These are phyloP conservation scores for Drosophila pallidifrons DNA, from an alignment of 1,140 invertebrate species.

Conservation along the genomic window DNA sequence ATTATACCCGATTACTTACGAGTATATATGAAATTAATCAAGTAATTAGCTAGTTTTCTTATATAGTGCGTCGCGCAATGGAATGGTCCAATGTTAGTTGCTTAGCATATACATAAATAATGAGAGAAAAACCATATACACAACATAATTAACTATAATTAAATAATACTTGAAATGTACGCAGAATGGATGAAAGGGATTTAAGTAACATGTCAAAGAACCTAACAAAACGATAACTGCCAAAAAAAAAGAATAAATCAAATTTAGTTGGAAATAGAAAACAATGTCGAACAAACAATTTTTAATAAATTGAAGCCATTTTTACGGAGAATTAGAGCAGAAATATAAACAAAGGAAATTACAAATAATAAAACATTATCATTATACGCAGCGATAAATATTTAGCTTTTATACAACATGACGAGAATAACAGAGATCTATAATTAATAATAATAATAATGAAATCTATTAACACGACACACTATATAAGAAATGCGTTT, in stretches of 20 bases:
- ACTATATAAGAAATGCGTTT: conserved; percentile 81
- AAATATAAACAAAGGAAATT: conserved; percentile 3
- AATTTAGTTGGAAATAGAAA: conserved; percentile 51
- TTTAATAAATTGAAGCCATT: conserved; percentile 44
- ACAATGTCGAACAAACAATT: conserved; percentile 38
- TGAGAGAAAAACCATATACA: conserved; percentile 44
- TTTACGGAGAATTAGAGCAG: conserved; percentile 55
- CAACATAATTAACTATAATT: conserved; percentile 32
- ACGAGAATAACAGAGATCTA: conserved; percentile 40
- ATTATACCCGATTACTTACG: conserved; percentile 29
- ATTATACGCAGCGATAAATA: conserved; percentile 68
- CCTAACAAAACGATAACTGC: conserved; percentile 79
- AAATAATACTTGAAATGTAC: conserved; percentile 37
- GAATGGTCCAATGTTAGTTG: conserved; percentile 83
- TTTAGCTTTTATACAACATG: conserved; percentile 79
- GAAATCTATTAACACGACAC: conserved; percentile 68
- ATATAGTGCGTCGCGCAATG: conserved; percentile 83
- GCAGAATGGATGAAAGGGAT: conserved; percentile 39
- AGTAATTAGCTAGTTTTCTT: conserved; percentile 80
- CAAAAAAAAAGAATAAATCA: conserved; percentile 62
- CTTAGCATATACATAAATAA: conserved; percentile 78
- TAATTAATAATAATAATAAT: conserved; percentile 36
- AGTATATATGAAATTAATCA: conserved; percentile 66
- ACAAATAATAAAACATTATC: conserved; percentile 36
- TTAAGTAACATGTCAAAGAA: conserved; percentile 59